Evolutionary conservation across 2,888 invertebrate genomes (phyloP), one percentile per base, ranked within the genome.

Genomic region (Alviniconcha strummeri): DNA sequence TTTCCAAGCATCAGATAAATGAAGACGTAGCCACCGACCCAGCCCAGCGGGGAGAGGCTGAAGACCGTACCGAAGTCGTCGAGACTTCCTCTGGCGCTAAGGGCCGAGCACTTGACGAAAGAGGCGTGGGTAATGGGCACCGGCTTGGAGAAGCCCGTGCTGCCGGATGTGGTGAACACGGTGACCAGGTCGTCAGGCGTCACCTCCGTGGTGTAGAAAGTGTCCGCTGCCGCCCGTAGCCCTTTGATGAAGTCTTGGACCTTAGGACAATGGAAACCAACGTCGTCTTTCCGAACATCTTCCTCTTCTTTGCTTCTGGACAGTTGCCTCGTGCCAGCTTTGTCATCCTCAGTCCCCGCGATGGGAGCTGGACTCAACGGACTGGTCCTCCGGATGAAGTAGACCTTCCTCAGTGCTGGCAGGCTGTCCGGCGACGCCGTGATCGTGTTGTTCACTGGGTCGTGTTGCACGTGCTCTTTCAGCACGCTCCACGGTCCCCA

Each of bases 401-500:
- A 79, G 13, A 67, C 79, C 8, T 67, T 36, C 15, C 17, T 52
- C 15, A 79, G 79, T 11, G 60, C 15, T 15, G 79, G 79, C 60
- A 79, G 67, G 19, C 52, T 79, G 64, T 36, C 36, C 36, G 36
- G 36, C 36, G 36, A 36, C 36, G 36, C 36, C 36, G 87, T 84
- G 19, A 87, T n/a, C 3, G 84, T 57, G 76, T 84, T 83, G 77
- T 83, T 82, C 17, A 83, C 77, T 11, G 84, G 82, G 17, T 81
- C 71, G 7, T 82, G 57, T n/a, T 79, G 6, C 85, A 60, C 84
- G 81, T 55, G 64, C 54, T 36, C 83, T 74, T 11, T 84, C 84
- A 67, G 69, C 17, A 19, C n/a, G 19, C 19, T 17, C 79, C 79
- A 79, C 5, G 79, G 67, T 54, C 79, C 79, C 19, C 11, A 15